A percentile compares a stretch with the other conserved stretches of the same genome.
Evolutionary conservation across 2,888 invertebrate genomes (phyloP).

Genomic region (Rotaria magnacalcarata): DNA sequence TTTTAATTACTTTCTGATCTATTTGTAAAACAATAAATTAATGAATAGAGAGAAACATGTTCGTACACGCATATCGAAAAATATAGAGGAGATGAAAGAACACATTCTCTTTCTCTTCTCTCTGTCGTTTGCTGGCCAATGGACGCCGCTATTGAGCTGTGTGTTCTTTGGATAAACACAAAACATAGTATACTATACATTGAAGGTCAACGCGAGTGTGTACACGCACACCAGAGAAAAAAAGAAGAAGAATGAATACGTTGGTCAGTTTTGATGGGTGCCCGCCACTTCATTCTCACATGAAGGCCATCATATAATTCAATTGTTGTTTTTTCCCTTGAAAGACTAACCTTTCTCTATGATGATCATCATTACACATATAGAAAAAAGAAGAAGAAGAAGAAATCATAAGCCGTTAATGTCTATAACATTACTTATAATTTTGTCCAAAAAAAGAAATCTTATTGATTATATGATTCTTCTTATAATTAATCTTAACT

Average conservation of each 20-base stretch:
- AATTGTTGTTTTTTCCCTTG: background rate
- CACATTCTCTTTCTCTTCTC: background rate
- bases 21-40: too few species aligned
- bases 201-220: background rate
- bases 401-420: too few species aligned
- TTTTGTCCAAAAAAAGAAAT: background rate
- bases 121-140: background rate
- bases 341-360: background rate
- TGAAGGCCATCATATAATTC: background rate
- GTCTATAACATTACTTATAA: background rate
- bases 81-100: background rate
- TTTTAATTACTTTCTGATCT: too few species aligned
- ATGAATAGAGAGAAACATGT: background rate
- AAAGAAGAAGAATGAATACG: background rate
- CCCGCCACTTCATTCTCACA: background rate
- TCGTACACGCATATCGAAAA: background rate
- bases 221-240: background rate
- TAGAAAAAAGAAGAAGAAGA: too few species aligned
- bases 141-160: background rate
- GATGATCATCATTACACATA: too few species aligned
- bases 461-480: background rate
- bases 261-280: constrained; percentile 7
- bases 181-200: background rate
- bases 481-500: background rate
- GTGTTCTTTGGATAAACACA: background rate